These are phyloP conservation scores for Acrocyrtus sp. DNA, from an alignment of 2,888 invertebrate species.

Conservation along the genomic window DNA sequence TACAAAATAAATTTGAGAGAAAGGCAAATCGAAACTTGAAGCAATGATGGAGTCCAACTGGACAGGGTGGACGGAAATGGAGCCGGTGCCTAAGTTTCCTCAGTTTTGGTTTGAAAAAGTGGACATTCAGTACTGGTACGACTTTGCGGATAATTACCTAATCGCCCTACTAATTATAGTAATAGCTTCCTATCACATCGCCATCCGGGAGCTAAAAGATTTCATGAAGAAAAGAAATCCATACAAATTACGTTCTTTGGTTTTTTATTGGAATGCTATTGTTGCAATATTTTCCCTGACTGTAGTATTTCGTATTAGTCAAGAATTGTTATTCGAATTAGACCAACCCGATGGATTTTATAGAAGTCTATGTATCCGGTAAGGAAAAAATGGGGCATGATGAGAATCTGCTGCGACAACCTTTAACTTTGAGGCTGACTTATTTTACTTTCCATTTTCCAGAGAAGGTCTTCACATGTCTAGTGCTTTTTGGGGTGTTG, in stretches of 20 bases:
- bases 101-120: slow-evolving; percentile 39
- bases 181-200: slow-evolving; percentile 10
- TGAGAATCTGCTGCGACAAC: too few relatives aligned
- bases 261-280: slow-evolving; percentile 21
- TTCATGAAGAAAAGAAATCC: slow-evolving; percentile 29
- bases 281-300: slow-evolving; percentile 14
- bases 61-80: slow-evolving; percentile 15
- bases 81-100: slow-evolving; percentile 26
- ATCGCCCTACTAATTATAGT: background rate
- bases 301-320: slow-evolving; percentile 2
- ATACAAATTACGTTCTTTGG: background rate
- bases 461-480: slow-evolving; percentile 36
- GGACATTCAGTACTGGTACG: slow-evolving; percentile 26
- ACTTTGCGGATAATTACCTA: slow-evolving; percentile 10
- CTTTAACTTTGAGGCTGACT: too few relatives aligned
- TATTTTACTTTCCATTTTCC: background rate
- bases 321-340: slow-evolving; percentile 1
- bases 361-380: slow-evolving; percentile 32
- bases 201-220: background rate
- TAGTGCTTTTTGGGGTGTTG: slow-evolving; percentile 15
- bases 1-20: too few relatives aligned
- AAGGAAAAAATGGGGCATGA: too few relatives aligned
- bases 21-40: too few relatives aligned
- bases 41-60: slow-evolving; percentile 12
- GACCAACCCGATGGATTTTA: slow-evolving; percentile 25